phyloP scores from a whole-genome alignment of 2,888 invertebrate species.

The Creontiades dilutus region DNA sequence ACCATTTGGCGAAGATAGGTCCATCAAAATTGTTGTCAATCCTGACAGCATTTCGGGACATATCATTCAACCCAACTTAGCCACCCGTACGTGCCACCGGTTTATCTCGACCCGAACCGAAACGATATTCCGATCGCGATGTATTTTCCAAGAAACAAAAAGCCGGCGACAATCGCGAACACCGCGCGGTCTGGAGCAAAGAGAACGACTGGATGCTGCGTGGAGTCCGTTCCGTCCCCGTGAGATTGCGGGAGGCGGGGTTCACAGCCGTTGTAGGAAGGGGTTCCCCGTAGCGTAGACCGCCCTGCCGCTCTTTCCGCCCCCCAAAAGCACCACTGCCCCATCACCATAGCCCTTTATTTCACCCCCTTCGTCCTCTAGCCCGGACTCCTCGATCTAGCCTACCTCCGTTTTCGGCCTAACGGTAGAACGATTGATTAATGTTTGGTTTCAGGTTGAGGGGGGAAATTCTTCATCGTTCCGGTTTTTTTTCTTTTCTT shows the following conservation, averaged over 20 bases:
- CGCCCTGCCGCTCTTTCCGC: neutral
- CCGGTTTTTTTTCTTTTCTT: neutral
- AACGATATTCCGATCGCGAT: conserved; percentile 3
- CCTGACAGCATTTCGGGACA: neutral
- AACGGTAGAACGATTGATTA: conserved; percentile 41
- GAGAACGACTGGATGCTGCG: conserved; percentile 67
- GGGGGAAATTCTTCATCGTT: conserved; percentile 3
- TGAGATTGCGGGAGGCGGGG: conserved; percentile 35
- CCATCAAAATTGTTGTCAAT: neutral
- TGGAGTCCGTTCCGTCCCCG: conserved; percentile 29
- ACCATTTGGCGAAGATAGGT: neutral
- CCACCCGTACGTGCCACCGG: neutral
- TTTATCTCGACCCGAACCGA: neutral
- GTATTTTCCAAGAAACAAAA: neutral
- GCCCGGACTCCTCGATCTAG: conserved; percentile 2
- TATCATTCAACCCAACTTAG: neutral
- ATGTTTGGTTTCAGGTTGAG: conserved; percentile 45
- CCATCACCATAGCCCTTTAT: conserved; percentile 40
- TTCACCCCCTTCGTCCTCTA: neutral
- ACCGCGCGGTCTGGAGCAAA: conserved; percentile 54
- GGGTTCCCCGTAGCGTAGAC: neutral
- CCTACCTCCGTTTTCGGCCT: conserved; percentile 48
- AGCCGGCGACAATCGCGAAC: conserved; percentile 38
- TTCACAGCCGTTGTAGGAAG: neutral
- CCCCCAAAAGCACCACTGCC: neutral